A percentile compares a stretch with the other conserved stretches of the same genome.
Conservation (phyloP, 1,140 invertebrate species). For the Steinernema khuongi region DNA sequence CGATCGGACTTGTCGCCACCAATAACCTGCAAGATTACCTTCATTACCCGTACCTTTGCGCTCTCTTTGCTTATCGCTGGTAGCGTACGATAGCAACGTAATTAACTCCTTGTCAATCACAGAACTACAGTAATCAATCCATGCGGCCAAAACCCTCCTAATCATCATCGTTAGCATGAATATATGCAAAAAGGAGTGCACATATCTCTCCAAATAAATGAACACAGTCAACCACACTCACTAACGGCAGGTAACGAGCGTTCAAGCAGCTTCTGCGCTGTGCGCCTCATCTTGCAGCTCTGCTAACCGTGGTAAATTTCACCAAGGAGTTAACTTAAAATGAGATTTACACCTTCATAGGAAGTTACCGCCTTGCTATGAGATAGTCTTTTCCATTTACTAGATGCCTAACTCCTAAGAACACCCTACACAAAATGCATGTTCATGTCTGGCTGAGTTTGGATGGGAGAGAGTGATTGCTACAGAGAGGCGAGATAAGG, state of each 20-base stretch:
- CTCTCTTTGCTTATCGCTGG: too few relatives aligned
- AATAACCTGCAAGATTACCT: conserved; percentile 52
- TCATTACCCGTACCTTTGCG: conserved; percentile 7
- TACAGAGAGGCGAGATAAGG: too few relatives aligned
- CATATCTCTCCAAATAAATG: background rate
- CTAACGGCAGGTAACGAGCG: background rate
- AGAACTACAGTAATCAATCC: conserved; percentile 8
- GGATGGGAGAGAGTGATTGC: too few relatives aligned
- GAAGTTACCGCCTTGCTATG: background rate
- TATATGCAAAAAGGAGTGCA: background rate
- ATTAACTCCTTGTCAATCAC: too few relatives aligned
- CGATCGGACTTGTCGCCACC: conserved; percentile 53
- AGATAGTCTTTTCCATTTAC: background rate
- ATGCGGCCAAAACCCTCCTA: background rate
- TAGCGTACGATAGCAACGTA: too few relatives aligned
- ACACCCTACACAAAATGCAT: background rate
- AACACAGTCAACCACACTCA: background rate
- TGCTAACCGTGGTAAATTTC: too few relatives aligned
- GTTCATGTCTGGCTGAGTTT: background rate
- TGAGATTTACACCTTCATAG: background rate
- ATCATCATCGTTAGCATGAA: background rate
- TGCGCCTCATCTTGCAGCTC: too few relatives aligned
- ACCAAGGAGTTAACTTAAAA: too few relatives aligned
- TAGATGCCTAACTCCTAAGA: background rate
- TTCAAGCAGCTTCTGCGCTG: conserved; percentile 11